phyloP scores from a whole-genome alignment of 1,140 invertebrate genomes.

The Bicyclus anynana region DNA sequence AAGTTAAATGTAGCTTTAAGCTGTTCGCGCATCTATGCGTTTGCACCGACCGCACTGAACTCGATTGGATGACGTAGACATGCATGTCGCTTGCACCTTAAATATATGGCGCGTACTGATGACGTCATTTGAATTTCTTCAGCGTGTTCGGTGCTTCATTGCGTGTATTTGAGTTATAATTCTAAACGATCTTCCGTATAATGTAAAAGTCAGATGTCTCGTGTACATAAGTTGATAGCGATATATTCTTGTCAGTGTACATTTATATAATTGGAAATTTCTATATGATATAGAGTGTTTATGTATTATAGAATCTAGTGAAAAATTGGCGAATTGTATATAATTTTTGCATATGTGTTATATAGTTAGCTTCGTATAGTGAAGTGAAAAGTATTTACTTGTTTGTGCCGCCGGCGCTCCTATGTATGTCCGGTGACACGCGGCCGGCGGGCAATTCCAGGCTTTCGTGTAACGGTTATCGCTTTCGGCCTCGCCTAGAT shows the following conservation, averaged over 20 bases:
- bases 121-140: no score
- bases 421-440: conserved; percentile 8
- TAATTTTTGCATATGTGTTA: conserved; percentile 59
- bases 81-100: no score
- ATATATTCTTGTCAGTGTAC: neutral
- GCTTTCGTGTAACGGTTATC: conserved; percentile 45
- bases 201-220: no score
- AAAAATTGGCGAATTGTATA: conserved; percentile 52
- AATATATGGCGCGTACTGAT: no score
- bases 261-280: neutral
- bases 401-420: conserved; percentile 13
- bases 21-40: no score
- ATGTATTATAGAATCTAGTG: conserved; percentile 64
- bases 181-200: no score
- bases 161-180: no score
- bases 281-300: conserved; percentile 7
- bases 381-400: conserved; percentile 14
- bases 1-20: neutral
- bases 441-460: conserved; percentile 50
- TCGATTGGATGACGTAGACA: no score
- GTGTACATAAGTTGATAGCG: neutral
- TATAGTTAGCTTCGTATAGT: conserved; percentile 24
- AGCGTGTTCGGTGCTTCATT: no score
- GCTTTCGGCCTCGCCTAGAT: conserved; percentile 32
- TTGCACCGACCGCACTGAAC: no score